phyloP scores from a whole-genome alignment of 2,888 invertebrate genomes.

The Belgica antarctica region DNA sequence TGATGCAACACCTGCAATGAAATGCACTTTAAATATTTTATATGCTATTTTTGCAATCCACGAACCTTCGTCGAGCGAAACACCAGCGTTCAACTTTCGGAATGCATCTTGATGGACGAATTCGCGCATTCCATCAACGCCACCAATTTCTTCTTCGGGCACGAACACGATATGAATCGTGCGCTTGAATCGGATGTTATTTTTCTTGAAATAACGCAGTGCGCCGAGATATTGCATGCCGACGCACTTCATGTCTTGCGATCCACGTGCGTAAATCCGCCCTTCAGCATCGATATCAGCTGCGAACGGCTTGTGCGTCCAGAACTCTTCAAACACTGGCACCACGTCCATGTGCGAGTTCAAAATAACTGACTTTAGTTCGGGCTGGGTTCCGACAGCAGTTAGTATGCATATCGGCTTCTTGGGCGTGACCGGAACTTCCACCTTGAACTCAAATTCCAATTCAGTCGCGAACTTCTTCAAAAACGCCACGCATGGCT shows the following conservation, averaged over 20 bases:
- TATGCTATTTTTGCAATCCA: background rate
- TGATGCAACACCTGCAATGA: constrained; percentile 59
- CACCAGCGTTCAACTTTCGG: constrained; percentile 69
- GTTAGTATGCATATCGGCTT: constrained; percentile 81
- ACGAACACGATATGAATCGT: constrained; percentile 70
- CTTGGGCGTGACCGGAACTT: constrained; percentile 58
- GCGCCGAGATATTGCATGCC: constrained; percentile 78
- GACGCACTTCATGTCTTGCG: constrained; percentile 82
- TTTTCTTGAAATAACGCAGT: constrained; percentile 62
- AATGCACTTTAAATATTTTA: background rate
- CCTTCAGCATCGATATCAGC: constrained; percentile 83
- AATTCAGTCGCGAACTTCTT: constrained; percentile 66
- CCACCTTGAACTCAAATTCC: constrained; percentile 63
- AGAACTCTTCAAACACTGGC: constrained; percentile 79
- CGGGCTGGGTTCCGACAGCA: constrained; percentile 70
- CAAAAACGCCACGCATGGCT: constrained; percentile 69
- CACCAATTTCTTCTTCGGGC: constrained; percentile 65
- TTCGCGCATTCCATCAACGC: constrained; percentile 66
- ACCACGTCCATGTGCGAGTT: constrained; percentile 97
- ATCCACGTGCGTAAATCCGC: constrained; percentile 71
- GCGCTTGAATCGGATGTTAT: constrained; percentile 60
- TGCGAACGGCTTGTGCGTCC: constrained; percentile 87
- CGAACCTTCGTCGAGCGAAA: constrained; percentile 74
- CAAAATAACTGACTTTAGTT: constrained; percentile 71
- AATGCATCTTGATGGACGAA: constrained; percentile 68